Percentiles rank a stretch among this genome's conserved stretches.
Conservation (phyloP, 2,113 vertebrate species). For the Xiphorhynchus elegans region DNA sequence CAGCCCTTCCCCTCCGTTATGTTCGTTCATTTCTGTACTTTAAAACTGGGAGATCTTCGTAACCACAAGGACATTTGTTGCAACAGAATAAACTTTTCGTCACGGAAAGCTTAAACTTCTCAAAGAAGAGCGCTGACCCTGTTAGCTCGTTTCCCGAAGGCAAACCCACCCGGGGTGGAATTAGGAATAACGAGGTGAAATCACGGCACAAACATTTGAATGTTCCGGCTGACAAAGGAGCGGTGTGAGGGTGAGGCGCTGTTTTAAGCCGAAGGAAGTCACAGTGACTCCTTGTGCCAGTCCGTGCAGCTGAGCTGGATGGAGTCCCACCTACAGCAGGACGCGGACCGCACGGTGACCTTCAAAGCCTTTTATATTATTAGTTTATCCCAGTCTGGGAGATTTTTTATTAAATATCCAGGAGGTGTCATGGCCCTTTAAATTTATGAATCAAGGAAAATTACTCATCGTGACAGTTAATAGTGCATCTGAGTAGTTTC, state of each 20-base stretch:
- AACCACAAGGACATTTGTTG: neutral
- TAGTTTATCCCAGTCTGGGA: neutral
- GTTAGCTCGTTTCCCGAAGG: neutral
- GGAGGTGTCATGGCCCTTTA: neutral
- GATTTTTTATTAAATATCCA: neutral
- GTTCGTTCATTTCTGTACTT: rapidly evolving
- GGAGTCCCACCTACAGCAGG: neutral
- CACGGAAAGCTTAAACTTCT: neutral
- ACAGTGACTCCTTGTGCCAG: neutral
- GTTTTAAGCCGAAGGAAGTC: neutral
- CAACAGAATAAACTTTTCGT: neutral
- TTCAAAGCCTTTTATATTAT: neutral
- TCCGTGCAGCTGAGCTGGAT: neutral
- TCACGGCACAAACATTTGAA: too few relatives aligned
- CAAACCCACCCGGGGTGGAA: neutral
- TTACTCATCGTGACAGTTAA: neutral
- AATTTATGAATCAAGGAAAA: neutral
- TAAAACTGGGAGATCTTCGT: neutral
- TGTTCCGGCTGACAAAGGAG: neutral
- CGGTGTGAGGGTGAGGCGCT: rapidly evolving
- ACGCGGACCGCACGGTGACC: rapidly evolving
- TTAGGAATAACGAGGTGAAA: neutral
- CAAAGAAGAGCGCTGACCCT: neutral
- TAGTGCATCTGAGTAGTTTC: neutral
- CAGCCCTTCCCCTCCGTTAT: neutral